Evolutionary conservation across 2,113 vertebrate species (phyloP), one percentile per base, ranked within the genome.

Genomic region (Taxidea taxus): DNA sequence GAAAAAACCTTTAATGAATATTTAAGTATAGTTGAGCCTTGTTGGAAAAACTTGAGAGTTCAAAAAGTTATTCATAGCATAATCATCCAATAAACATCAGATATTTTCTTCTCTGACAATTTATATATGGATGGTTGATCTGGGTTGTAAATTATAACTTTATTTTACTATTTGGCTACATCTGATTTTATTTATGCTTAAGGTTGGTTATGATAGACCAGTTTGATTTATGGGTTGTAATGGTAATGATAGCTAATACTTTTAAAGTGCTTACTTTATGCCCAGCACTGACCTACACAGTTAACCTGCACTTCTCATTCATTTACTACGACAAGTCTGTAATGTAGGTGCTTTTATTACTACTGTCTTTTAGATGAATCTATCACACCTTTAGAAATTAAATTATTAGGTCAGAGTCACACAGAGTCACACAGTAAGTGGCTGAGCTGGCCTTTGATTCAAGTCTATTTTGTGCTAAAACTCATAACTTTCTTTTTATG

Each of bases 1-100:
- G n/a, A 87, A 84, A 82, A 75, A 64, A 37, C 58, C 47, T 37
- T 66, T n/a, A 44, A 90, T 85, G 29, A 78, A 86, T 92, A 64
- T 72, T 95, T 95, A 77, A 81, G 86, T 81, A 54, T 25, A 94
- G 64, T 97, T 92, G 60, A 90, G n/a, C 51, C 44, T 90, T 78
- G 37, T 64, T 96, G 27, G 74, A 78, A 90, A 95, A 85, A 94
- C 21, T 31, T 93, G 29, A 62, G 9, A 25, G 64, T 82, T 70
- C 12, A 90, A 39, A 18, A 54, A 49, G 25, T 34, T 84, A 60
- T 64, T 21, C 27, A 56, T 62, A 34, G 94, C n/a, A 74, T 60
- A 82, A 16, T 92, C 27, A 56, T 82, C 70, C 51, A 92, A 27
- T 90, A 77, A 90, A 97, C 49, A 74, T 90, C 34, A 66, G 49